Evolutionary conservation across 2,888 invertebrate genomes (phyloP), one percentile per base, ranked within the genome.

Genomic region (Lymantria dispar): DNA sequence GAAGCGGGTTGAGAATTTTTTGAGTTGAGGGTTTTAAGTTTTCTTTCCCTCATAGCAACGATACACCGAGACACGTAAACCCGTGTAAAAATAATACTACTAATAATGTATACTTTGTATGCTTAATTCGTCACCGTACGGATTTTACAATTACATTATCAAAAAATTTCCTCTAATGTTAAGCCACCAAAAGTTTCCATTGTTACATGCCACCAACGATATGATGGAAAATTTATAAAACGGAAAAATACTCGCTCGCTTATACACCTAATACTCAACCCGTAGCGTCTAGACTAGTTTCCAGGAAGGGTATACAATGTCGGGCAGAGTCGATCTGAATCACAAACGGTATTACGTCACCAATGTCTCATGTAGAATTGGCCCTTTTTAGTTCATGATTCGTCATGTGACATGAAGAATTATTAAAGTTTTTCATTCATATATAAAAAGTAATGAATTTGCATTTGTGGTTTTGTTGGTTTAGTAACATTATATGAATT

Each of bases 261-360:
- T n/a, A 7, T n/a, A 7, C 12, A 38, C 38, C 7, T 1, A 11
- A n/a, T n/a, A 3, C 11, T 7, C n/a, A 14, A 43, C 53, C 45
- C 33, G 9, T 8, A 8, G 13, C 45, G 71, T 71, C 71, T 71
- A 70, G 70, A 69, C 70, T 36, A 0, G 29, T 47, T 70, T 70
- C 70, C 56, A 36, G 61, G 66, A 70, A 70, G 58, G 60, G 49
- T 40, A 38, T 44, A 22, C 58, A 62, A 65, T 46, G 58, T 61
- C 56, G 48, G 51, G 9, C 42, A 42, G 47, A 52, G 49, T 47
- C 52, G 30, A 57, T 46, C 33, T 68, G 67, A 63, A 56, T 66
- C 67, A 69, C 44, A 54, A 52, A 41, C 41, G 12, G 11, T 1
- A 31, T 66, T 59, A 49, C 56, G 55, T 69, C 70, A 62, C 30